phyloP scores from a whole-genome alignment of 2,797 vertebrate species.

The Mionectes olivaceus region DNA sequence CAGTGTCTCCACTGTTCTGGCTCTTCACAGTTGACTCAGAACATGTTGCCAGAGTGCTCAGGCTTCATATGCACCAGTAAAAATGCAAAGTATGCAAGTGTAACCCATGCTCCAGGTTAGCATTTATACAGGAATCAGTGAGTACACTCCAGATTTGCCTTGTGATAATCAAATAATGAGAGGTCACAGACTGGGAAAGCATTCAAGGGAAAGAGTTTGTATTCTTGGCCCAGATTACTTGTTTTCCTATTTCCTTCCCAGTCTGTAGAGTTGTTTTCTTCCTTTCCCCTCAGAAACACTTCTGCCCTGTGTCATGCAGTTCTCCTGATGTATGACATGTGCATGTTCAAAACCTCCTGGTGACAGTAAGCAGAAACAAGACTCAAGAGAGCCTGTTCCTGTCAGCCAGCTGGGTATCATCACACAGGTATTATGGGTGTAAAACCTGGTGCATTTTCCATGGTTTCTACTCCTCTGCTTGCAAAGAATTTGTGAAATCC shows the following conservation, averaged over 20 bases:
- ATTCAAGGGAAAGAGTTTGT: neutral
- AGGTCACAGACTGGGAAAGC: neutral
- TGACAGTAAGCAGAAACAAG: neutral
- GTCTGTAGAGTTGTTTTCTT: neutral
- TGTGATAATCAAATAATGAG: neutral
- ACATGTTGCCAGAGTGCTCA: neutral
- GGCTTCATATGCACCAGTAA: rapidly evolving
- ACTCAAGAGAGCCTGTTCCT: neutral
- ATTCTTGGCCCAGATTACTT: neutral
- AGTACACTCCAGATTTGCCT: neutral
- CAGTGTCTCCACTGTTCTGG: neutral
- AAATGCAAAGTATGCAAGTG: neutral
- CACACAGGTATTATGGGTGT: neutral
- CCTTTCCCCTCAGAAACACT: neutral
- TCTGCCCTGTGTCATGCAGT: neutral
- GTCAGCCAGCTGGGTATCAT: neutral
- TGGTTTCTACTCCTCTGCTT: neutral
- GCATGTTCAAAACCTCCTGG: neutral
- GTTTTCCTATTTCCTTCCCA: neutral
- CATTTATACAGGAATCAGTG: neutral
- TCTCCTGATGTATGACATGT: neutral
- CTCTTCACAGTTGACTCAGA: neutral
- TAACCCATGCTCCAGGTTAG: neutral
- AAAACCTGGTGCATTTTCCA: neutral
- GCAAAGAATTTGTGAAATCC: neutral